A percentile compares a stretch with the other conserved stretches of the same genome.
Conservation (phyloP, 2,113 vertebrate species). For the Amblyornis subalaris region DNA sequence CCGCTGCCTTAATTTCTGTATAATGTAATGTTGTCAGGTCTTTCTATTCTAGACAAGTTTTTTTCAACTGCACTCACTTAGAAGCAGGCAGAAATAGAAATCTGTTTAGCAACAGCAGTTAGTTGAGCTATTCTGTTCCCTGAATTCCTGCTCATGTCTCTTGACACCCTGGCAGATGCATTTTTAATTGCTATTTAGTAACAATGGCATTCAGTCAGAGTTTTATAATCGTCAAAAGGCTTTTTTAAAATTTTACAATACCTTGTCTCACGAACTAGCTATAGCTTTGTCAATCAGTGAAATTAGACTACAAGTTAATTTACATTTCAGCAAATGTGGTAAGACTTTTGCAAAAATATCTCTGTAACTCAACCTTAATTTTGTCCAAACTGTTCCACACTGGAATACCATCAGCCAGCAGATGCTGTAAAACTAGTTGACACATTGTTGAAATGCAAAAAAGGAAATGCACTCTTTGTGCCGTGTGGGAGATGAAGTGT, state of each 20-base stretch:
- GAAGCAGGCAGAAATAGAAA: not conserved
- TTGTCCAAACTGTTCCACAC: not conserved
- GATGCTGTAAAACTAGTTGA: not conserved
- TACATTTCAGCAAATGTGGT: not conserved
- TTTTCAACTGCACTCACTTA: not conserved
- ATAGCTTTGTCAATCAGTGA: not conserved
- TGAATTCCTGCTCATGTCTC: not conserved
- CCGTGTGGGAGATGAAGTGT: not conserved
- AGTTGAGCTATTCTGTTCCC: not conserved
- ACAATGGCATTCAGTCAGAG: not conserved
- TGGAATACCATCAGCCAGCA: not conserved
- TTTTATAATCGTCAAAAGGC: not conserved
- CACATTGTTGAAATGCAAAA: not conserved
- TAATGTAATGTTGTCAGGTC: not conserved
- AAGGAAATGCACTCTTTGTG: not conserved
- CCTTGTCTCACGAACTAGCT: not conserved
- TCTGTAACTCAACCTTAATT: not conserved
- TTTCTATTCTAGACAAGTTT: not conserved
- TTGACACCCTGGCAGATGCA: not conserved
- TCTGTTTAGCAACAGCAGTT: not conserved
- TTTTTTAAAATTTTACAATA: not conserved
- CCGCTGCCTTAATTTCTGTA: not conserved
- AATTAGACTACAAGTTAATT: slow-evolving; percentile 4
- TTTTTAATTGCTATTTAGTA: slow-evolving; percentile 1
- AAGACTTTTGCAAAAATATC: not conserved